Base-by-base conservation (phyloP, 1,140 invertebrate genomes). In the Diplogasteroides magnus region DNA sequence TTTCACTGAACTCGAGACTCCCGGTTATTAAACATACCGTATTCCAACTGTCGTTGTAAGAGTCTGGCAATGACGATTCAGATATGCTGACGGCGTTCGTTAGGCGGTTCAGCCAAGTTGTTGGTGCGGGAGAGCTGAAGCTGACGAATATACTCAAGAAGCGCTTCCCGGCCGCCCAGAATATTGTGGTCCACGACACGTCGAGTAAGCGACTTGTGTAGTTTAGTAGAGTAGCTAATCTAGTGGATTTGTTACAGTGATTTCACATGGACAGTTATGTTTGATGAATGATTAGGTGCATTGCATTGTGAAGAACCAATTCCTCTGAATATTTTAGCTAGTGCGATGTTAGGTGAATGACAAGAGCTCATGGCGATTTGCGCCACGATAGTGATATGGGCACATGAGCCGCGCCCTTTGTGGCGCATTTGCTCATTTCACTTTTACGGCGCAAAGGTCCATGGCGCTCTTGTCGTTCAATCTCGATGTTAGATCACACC, bases 171-270 rank as follows among this genome's bases (percentile, higher is more conserved):
- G 70, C 64, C 14, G 48, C 37, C 19, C 13, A 58, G 1, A 55
- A 68, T 28, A 65, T 72, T 15, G 61, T 62, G 14, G 70, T 72
- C 2, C 59, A 72, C 32, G 70, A 72, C 62, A 65, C 67, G 6
- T 72, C 70, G 2, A 68, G 70, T 72, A n/a, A n/a, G n/a, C n/a
- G n/a, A n/a, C n/a, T n/a, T n/a, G n/a, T n/a, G n/a, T 25, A 61
- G 63, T 61, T 23, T 28, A 0, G 3, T 26, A 15, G 2, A 63
- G 56, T 0, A 27, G 25, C 25, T 65, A n/a, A 55, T 3, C 14
- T 6, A 37, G n/a, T 23, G 23, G 58, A 6, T 67, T 2, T 67
- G 11, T 1, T 29, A 2, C 59, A 57, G 56, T 61, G 11, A 19
- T 63, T 25, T 23, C 2, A 15, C 31, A 57, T 67, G 23, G 23